These are phyloP conservation scores for Palythoa heliodiscus DNA, from an alignment of 92 coral and sea anemone species.

Conservation along the genomic window DNA sequence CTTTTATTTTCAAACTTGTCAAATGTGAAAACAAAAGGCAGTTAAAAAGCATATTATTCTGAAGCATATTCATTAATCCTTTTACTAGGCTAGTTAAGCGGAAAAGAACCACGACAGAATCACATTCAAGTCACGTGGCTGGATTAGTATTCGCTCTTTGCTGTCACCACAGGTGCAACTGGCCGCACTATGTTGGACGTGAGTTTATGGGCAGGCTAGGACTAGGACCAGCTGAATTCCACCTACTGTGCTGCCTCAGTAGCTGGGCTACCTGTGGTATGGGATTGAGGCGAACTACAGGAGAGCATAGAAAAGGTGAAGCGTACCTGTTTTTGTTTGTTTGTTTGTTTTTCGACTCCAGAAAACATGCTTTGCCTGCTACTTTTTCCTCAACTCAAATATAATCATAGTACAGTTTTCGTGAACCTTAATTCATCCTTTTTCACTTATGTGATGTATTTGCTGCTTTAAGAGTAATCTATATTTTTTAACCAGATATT, in stretches of 20 bases:
- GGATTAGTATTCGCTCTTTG: constrained; percentile 92
- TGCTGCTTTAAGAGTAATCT: no score
- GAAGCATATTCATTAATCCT: background rate
- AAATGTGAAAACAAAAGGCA: no score
- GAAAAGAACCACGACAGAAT: constrained; percentile 31
- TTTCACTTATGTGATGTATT: no score
- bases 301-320: background rate
- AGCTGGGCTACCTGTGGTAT: constrained; percentile 99
- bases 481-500: no score
- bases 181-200: constrained; percentile 96
- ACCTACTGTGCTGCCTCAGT: constrained; percentile 89
- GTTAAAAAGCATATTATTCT: background rate
- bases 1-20: no score
- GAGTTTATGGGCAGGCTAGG: constrained; percentile 79
- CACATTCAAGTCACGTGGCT: constrained; percentile 44
- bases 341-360: no score
- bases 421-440: no score
- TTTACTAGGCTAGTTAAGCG: constrained; percentile 56
- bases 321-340: no score
- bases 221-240: constrained; percentile 82
- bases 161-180: constrained; percentile 96
- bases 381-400: no score
- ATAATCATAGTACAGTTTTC: no score
- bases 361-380: no score
- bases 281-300: constrained; percentile 40